Conservation (phyloP, 2,888 invertebrate species). For the Bruchidius siliquastri region DNA sequence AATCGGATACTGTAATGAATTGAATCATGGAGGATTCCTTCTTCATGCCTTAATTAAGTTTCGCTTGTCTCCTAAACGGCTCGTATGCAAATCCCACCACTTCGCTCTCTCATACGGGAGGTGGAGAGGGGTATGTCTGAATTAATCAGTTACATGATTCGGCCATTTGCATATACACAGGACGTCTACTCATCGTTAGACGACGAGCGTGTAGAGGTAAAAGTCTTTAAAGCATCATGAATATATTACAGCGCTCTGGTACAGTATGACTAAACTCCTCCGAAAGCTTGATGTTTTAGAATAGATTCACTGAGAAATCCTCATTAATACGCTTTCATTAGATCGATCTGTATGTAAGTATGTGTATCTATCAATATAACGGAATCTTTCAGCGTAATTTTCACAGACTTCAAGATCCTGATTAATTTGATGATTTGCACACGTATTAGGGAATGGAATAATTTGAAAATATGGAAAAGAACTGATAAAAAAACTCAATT, state of each 20-base stretch:
- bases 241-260: background rate
- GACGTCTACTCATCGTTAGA: background rate
- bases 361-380: no score
- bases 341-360: no score
- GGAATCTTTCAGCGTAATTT: no score
- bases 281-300: background rate
- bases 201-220: background rate
- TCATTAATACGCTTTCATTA: no score
- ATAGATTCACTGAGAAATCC: background rate
- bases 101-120: background rate
- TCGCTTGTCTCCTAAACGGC: background rate
- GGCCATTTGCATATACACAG: background rate
- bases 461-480: no score
- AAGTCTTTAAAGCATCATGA: background rate
- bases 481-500: no score
- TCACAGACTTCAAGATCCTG: no score
- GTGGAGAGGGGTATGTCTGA: background rate
- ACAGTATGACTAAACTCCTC: background rate
- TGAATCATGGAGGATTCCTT: background rate
- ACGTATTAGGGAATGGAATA: no score
- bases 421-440: no score
- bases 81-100: background rate
- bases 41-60: background rate
- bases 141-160: background rate
- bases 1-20: background rate